Conservation (phyloP, 2,113 vertebrate genomes). For the Mastomys natalensis region DNA sequence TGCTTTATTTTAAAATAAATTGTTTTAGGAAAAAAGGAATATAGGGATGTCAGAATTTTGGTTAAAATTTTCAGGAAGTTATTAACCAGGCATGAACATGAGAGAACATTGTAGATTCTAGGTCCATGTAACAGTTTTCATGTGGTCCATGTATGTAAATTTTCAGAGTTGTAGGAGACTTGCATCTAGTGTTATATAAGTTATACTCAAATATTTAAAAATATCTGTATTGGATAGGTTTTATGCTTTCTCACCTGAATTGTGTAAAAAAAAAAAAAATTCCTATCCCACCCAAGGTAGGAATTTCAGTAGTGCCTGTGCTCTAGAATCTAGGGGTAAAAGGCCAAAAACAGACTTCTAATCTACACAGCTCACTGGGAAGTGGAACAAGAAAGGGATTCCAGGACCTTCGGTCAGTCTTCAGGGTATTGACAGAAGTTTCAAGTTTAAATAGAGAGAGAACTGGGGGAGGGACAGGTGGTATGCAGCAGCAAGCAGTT, state of each 20-base stretch:
- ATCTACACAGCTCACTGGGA: too few relatives aligned
- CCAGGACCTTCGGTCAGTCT: neutral
- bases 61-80: neutral
- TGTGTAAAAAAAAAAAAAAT: neutral
- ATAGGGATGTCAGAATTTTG: neutral
- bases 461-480: neutral
- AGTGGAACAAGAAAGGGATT: neutral
- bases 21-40: neutral
- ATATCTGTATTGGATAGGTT: neutral
- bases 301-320: neutral
- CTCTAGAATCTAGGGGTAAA: neutral
- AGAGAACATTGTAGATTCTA: neutral
- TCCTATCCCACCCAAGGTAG: neutral
- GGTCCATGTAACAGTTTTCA: neutral
- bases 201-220: neutral
- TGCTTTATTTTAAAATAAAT: conserved; percentile 40
- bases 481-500: neutral
- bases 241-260: neutral
- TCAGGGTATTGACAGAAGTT: neutral
- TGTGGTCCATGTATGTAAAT: neutral
- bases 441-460: neutral
- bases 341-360: neutral
- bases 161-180: neutral
- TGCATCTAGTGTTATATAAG: neutral
- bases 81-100: neutral